Percentiles rank a stretch among this genome's conserved stretches.
These are phyloP conservation scores for Vulpes ferrilata DNA, from an alignment of 2,113 vertebrate genomes.

Conservation along the genomic window DNA sequence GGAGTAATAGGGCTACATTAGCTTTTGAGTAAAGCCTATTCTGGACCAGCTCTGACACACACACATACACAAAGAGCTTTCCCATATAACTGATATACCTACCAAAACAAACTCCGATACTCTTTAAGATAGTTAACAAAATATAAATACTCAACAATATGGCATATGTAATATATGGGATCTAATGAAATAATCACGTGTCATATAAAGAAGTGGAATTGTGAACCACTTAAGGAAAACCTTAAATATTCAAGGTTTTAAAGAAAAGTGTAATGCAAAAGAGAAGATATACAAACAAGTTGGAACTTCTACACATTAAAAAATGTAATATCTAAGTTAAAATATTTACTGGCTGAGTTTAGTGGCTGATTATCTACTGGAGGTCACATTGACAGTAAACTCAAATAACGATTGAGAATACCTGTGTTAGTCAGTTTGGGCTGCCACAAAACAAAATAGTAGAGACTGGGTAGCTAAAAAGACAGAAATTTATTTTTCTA, in stretches of 20 bases:
- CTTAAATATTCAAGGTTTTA: not conserved
- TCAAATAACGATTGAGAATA: not conserved
- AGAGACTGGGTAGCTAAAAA: not conserved
- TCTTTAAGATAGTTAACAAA: not conserved
- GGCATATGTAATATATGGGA: not conserved
- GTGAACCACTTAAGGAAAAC: not conserved
- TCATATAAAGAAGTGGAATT: not conserved
- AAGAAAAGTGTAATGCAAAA: not conserved
- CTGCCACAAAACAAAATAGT: not conserved
- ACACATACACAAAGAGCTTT: not conserved
- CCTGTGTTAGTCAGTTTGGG: no score
- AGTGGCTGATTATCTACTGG: not conserved
- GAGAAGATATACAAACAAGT: not conserved
- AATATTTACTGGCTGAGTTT: not conserved
- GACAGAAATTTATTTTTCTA: not conserved
- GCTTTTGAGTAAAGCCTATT: not conserved
- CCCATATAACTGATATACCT: not conserved
- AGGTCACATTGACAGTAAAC: not conserved
- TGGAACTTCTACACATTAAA: not conserved
- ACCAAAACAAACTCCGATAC: not conserved
- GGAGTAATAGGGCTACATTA: not conserved
- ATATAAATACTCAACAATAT: not conserved
- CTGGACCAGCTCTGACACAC: not conserved
- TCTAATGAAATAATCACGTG: not conserved
- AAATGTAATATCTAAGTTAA: not conserved